Conservation (phyloP, 92 coral and sea anemone species). For the Galaxea fascicularis region DNA sequence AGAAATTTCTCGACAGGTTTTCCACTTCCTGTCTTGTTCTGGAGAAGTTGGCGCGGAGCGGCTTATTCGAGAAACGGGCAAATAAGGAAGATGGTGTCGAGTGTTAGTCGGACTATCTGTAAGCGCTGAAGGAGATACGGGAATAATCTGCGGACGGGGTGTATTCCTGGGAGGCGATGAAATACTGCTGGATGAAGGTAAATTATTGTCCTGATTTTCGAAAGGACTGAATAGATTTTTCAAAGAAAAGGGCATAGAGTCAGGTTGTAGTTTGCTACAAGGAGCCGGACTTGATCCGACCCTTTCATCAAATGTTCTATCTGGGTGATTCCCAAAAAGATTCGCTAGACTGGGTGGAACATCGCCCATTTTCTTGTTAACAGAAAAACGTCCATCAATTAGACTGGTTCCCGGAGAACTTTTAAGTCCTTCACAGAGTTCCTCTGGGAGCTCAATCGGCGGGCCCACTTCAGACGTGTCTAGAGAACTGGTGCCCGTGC, state of each 20-base stretch:
- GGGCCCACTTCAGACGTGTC: constrained; percentile 13
- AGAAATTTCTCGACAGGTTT: neutral
- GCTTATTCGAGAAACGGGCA: constrained; percentile 34
- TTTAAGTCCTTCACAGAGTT: constrained; percentile 24
- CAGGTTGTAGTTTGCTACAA: constrained; percentile 1
- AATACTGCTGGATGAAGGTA: neutral
- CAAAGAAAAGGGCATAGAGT: constrained; percentile 24
- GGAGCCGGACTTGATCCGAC: constrained; percentile 1
- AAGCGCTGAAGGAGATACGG: constrained; percentile 25
- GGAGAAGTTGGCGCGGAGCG: constrained; percentile 47
- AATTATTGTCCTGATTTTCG: neutral
- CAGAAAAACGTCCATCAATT: constrained; percentile 19
- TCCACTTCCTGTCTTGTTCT: constrained; percentile 18
- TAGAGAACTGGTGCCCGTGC: constrained; percentile 33
- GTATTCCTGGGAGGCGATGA: neutral
- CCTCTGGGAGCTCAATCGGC: neutral
- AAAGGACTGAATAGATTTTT: constrained; percentile 27
- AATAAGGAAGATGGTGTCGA: neutral
- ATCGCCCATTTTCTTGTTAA: neutral
- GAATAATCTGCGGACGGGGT: constrained; percentile 22
- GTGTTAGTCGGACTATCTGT: neutral
- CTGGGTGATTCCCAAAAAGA: constrained; percentile 4
- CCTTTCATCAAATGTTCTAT: neutral
- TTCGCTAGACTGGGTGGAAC: constrained; percentile 11
- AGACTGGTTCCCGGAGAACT: constrained; percentile 25